Conservation (phyloP, 2,888 invertebrate species). For the Caenorhabditis japonica region DNA sequence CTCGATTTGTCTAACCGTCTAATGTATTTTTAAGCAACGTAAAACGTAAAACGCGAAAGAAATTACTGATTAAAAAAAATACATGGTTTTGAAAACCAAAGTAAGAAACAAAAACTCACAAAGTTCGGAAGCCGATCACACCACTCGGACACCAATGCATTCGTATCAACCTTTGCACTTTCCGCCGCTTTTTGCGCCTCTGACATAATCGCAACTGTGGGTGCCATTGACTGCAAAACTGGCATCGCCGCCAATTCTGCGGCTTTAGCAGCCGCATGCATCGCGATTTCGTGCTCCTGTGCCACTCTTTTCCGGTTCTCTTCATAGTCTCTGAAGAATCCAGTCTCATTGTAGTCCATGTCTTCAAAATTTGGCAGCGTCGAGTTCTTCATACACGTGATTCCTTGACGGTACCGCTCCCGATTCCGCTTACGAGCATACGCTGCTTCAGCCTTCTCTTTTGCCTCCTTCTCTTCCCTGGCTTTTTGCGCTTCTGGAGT, state of each 20-base stretch:
- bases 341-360: slow-evolving; percentile 17
- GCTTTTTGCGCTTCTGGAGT: slow-evolving; percentile 15
- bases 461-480: slow-evolving; percentile 5
- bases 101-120: too few species aligned
- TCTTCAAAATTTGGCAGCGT: slow-evolving; percentile 33
- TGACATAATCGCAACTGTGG: neutral
- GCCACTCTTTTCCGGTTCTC: slow-evolving; percentile 9
- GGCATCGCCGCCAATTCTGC: neutral
- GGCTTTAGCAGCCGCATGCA: neutral
- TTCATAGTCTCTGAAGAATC: slow-evolving; percentile 32
- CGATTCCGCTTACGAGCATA: slow-evolving; percentile 15
- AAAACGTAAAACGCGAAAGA: too few species aligned
- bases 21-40: too few species aligned
- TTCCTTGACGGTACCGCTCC: slow-evolving; percentile 11
- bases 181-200: neutral
- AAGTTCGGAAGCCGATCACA: neutral
- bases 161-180: neutral
- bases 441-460: slow-evolving; percentile 7
- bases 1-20: too few species aligned
- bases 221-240: neutral
- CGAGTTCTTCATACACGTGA: slow-evolving; percentile 4
- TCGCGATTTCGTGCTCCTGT: neutral
- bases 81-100: too few species aligned
- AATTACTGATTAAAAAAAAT: too few species aligned
- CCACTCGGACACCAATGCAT: neutral